Evolutionary conservation across 1,140 invertebrate species (phyloP).

Genomic region (Cotesia glomerata): DNA sequence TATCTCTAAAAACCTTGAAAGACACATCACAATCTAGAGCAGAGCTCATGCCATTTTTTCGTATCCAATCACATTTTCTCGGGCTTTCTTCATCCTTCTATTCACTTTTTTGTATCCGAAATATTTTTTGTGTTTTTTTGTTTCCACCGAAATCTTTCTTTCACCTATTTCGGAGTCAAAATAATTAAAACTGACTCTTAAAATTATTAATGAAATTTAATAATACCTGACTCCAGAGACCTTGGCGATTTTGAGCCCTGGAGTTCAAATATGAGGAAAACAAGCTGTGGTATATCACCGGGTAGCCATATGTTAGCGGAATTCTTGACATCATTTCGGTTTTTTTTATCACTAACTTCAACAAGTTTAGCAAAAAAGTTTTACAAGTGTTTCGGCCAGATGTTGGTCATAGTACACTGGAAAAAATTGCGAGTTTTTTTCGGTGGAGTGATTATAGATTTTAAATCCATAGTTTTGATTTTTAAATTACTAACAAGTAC

Average conservation of each 20-base stretch:
- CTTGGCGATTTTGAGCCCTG: conserved; percentile 34
- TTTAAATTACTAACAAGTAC: too few relatives aligned
- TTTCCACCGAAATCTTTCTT: not conserved
- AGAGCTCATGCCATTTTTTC: conserved; percentile 1
- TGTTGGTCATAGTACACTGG: too few relatives aligned
- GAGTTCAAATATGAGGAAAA: conserved; percentile 5
- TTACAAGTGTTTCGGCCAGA: too few relatives aligned
- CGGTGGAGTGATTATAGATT: too few relatives aligned
- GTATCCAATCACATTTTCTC: conserved; percentile 7
- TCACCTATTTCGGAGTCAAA: not conserved
- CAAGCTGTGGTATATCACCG: conserved; percentile 35
- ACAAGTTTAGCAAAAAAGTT: not conserved
- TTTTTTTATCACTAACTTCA: not conserved
- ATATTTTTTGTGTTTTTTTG: not conserved
- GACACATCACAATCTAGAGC: conserved; percentile 4
- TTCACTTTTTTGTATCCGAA: not conserved
- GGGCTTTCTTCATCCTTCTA: not conserved
- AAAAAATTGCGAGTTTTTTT: too few relatives aligned
- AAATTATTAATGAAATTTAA: conserved; percentile 32
- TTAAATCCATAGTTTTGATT: too few relatives aligned
- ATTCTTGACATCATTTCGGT: conserved; percentile 35
- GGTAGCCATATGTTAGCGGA: conserved; percentile 39
- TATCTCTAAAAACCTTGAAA: not conserved
- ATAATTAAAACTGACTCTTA: not conserved
- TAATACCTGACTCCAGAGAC: conserved; percentile 42